Percentiles rank a stretch among this genome's conserved stretches.
These are phyloP conservation scores for Acleris emargana DNA, from an alignment of 2,888 invertebrate genomes.

Conservation along the genomic window DNA sequence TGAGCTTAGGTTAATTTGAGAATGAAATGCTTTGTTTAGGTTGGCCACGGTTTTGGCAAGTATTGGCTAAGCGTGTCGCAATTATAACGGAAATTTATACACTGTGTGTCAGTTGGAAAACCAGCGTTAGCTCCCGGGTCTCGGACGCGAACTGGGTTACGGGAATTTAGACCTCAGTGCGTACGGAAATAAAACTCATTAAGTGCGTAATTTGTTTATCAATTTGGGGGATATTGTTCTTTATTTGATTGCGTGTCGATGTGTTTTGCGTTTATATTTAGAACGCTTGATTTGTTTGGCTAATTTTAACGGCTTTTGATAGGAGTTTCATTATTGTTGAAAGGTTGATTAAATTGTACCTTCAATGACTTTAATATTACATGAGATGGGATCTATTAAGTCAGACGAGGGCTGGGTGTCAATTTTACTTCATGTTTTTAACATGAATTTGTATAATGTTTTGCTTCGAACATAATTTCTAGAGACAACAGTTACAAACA, in stretches of 20 bases:
- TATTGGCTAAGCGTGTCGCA: neutral
- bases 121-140: slow-evolving; percentile 32
- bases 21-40: neutral
- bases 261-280: slow-evolving; percentile 31
- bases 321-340: neutral
- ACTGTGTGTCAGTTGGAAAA: slow-evolving; percentile 45
- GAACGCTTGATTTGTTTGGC: slow-evolving; percentile 21
- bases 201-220: slow-evolving; percentile 62
- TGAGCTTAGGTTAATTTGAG: neutral
- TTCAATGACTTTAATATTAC: too few relatives aligned
- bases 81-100: slow-evolving; percentile 31
- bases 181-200: slow-evolving; percentile 62
- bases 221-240: slow-evolving; percentile 46
- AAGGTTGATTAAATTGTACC: too few relatives aligned
- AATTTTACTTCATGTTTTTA: too few relatives aligned
- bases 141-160: slow-evolving; percentile 52
- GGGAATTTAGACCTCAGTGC: slow-evolving; percentile 57
- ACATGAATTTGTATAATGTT: too few relatives aligned
- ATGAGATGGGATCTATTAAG: too few relatives aligned
- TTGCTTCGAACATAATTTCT: too few relatives aligned
- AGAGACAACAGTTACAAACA: too few relatives aligned
- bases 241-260: slow-evolving; percentile 38
- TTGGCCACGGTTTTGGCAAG: neutral
- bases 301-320: slow-evolving; percentile 9
- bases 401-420: too few relatives aligned